Evolutionary conservation across 2,888 invertebrate species (phyloP), one percentile per base, ranked within the genome.

Genomic region (Pollenia griseotomentosa): DNA sequence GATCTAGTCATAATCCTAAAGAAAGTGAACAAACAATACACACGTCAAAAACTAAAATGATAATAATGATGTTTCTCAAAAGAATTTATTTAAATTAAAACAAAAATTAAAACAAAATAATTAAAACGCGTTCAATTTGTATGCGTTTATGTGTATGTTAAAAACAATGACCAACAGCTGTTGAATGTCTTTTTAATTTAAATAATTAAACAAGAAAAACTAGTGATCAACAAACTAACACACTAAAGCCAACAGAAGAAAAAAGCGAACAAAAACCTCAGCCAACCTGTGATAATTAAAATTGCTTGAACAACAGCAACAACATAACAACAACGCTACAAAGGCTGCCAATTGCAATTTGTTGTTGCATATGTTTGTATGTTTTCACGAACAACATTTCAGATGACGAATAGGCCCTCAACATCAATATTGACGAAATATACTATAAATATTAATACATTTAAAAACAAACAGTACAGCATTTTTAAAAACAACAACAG

Each of bases 281-380:
- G 33, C 51, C 71, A 80, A 53, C 19, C 53, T 73, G 40, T 23
- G 40, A 75, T 77, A 71, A 77, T 83, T 77, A 80, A 71, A 83
- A 85, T 16, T 19, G 70, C 77, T 33, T 33, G 2, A 33, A 74
- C 65, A 83, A 73, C 53, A 78, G 14, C 46, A 73, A 65, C 44
- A 79, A 80, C 61, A 74, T 75, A 53, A 63, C 53, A 57, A 53
- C 9, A 65, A 33, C 33, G 33, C 7, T 33, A 61, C 44, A 44
- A 79, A 71, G 59, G 65, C 83, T 83, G 85, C 78, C 88, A 88
- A 80, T 87, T 86, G 71, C 78, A 81, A 88, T 83, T 88, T 89
- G 86, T 86, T 85, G 80, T 80, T 81, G 75, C 83, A 71, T 68
- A 33, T 33, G 6, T 23, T 2, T 23, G 23, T 6, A 33, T 86